Evolutionary conservation across 2,113 vertebrate genomes (phyloP), one percentile per base, ranked within the genome.

Genomic region (Oxyura jamaicensis): DNA sequence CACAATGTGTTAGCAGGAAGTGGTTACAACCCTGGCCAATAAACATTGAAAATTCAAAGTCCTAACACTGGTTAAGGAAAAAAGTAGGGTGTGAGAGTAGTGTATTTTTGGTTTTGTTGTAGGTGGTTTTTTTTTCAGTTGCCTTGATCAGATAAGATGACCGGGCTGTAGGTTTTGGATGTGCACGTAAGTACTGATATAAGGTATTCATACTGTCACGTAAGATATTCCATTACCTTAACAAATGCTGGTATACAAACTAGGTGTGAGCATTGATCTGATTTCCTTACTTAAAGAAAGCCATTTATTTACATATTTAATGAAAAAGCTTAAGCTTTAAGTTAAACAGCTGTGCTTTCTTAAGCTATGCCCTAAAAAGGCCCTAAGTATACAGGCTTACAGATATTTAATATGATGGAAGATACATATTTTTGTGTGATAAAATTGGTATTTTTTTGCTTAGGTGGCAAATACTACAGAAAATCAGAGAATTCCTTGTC

Each of bases 1-100:
- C 5, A 31, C 0, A 0, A 44, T 25, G 19, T 48, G 3, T 22
- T 25, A 76, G 16, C 15, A 53, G 1, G 1, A 58, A 83, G 20
- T 60, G 3, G 11, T 80, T 63, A 41, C 8, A 48, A 25, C 63
- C 3, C 16, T 42, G 65, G 13, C 13, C 20, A 69, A 73, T 5
- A 48, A 21, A 77, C 8, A n/a, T 0, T 46, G 17, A 95, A 89
- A 75, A 67, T 25, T 65, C 17, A 18, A 65, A 82, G 17, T 58
- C 10, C 52, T 81, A 60, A 35, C n/a, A 81, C 8, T 13, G 3
- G 8, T 6, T 55, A 44, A 71, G 6, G 3, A 77, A n/a, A 81
- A 77, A 76, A 63, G 22, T 25, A 50, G 22, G 12, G 48, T 25
- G 48, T 48, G 46, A 48, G 10, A 11, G 46, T 48, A 48, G 46